Evolutionary conservation across 2,888 invertebrate species (phyloP).

Genomic region (Leptura quadrifasciata): DNA sequence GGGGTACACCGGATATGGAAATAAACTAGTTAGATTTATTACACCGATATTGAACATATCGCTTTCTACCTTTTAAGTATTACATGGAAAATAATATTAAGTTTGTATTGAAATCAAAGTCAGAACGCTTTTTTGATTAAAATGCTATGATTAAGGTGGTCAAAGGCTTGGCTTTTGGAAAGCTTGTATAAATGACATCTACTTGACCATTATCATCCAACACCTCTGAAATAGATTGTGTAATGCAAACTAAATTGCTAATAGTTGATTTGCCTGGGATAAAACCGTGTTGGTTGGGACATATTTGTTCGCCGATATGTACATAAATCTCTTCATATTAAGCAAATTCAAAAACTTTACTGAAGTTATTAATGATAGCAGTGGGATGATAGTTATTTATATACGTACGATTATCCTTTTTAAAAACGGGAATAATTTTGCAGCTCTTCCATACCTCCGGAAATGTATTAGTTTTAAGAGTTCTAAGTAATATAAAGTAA

Average conservation of each 20-base stretch:
- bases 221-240: background rate
- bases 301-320: background rate
- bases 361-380: slow-evolving; percentile 5
- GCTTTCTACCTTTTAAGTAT: too few species aligned
- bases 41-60: too few species aligned
- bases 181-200: background rate
- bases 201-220: slow-evolving; percentile 3
- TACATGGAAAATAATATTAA: too few species aligned
- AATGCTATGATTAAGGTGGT: background rate
- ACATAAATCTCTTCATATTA: background rate
- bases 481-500: background rate
- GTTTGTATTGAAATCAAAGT: too few species aligned
- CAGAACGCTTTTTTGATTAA: background rate
- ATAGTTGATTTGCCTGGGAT: background rate
- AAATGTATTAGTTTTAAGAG: background rate
- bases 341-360: background rate
- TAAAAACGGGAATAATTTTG: too few species aligned
- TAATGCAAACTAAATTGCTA: background rate
- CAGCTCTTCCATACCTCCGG: background rate
- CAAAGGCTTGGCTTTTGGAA: background rate
- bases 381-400: slow-evolving; percentile 6
- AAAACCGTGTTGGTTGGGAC: background rate
- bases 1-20: too few species aligned
- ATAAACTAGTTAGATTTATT: too few species aligned
- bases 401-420: background rate